phyloP scores from a whole-genome alignment of 2,888 invertebrate species.

The Nymphalis c-album region DNA sequence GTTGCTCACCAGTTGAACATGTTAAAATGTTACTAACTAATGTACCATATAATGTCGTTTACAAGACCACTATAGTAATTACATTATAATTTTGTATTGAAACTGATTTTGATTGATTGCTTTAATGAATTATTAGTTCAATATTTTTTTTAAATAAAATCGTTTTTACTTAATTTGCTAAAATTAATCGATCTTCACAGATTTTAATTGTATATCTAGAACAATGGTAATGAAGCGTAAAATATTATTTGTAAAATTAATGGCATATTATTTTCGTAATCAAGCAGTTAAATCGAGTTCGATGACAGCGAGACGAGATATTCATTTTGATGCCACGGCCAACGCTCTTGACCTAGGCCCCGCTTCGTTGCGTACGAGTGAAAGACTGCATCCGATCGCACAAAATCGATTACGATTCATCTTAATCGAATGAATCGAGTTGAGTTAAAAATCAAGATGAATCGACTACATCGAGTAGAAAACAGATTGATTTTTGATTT shows the following conservation, averaged over 20 bases:
- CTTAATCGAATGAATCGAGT: constrained; percentile 40
- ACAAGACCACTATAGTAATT: no score
- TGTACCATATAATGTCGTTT: no score
- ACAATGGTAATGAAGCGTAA: constrained; percentile 2
- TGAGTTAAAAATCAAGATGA: constrained; percentile 19
- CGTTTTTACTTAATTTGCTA: no score
- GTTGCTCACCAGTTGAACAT: no score
- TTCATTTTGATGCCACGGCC: constrained; percentile 62
- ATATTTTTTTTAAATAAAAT: no score
- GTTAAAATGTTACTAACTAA: no score
- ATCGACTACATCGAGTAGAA: constrained; percentile 36
- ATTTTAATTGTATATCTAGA: background rate
- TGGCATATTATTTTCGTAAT: constrained; percentile 14
- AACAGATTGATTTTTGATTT: constrained; percentile 30
- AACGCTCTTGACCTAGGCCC: constrained; percentile 65
- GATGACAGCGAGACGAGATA: constrained; percentile 50
- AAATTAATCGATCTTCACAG: no score
- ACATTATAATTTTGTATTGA: no score
- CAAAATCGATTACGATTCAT: constrained; percentile 42
- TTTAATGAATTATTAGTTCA: no score
- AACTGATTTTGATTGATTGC: no score
- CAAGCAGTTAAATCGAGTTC: constrained; percentile 47
- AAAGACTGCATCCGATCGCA: constrained; percentile 38
- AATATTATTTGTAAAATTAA: constrained; percentile 9
- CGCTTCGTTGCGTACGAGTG: constrained; percentile 49